phyloP scores from a whole-genome alignment of 2,797 vertebrate species.

The Onychomys arenicola region DNA sequence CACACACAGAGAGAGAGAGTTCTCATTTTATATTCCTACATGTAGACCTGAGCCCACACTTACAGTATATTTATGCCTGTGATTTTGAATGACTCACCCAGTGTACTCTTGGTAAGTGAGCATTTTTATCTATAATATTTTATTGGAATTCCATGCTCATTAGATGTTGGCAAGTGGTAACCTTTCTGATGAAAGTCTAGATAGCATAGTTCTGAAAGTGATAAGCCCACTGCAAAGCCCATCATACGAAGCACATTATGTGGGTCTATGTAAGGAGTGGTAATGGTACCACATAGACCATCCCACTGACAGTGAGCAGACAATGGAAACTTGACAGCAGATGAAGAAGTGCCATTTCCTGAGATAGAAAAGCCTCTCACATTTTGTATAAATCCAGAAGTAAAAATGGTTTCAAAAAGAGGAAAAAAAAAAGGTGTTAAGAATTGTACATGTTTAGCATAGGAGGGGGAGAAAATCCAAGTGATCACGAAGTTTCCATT shows the following conservation, averaged over 20 bases:
- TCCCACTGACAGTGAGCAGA: slow-evolving; percentile 40
- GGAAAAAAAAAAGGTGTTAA: slow-evolving; percentile 65
- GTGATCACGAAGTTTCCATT: slow-evolving; percentile 66
- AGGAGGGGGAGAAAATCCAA: slow-evolving; percentile 30
- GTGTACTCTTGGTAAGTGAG: neutral
- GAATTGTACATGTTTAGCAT: slow-evolving; percentile 65
- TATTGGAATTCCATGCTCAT: slow-evolving; percentile 55
- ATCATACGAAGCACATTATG: neutral
- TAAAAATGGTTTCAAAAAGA: slow-evolving; percentile 76
- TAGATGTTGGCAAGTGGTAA: slow-evolving; percentile 41
- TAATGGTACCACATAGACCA: neutral
- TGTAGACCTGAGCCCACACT: neutral
- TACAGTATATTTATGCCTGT: neutral
- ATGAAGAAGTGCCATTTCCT: slow-evolving; percentile 30
- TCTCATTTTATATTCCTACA: slow-evolving; percentile 52
- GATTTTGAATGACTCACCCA: slow-evolving; percentile 25
- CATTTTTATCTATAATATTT: slow-evolving; percentile 28
- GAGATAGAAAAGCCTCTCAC: slow-evolving; percentile 69
- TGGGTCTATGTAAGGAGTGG: slow-evolving; percentile 47
- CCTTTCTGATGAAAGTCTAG: slow-evolving; percentile 53
- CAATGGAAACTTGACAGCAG: slow-evolving; percentile 49
- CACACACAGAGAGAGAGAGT: too few species aligned
- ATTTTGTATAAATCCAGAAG: slow-evolving; percentile 63
- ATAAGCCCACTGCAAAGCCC: neutral
- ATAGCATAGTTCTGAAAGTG: slow-evolving; percentile 46